phyloP scores from a whole-genome alignment of 2,888 invertebrate genomes.

The Orchesellides sinensis region DNA sequence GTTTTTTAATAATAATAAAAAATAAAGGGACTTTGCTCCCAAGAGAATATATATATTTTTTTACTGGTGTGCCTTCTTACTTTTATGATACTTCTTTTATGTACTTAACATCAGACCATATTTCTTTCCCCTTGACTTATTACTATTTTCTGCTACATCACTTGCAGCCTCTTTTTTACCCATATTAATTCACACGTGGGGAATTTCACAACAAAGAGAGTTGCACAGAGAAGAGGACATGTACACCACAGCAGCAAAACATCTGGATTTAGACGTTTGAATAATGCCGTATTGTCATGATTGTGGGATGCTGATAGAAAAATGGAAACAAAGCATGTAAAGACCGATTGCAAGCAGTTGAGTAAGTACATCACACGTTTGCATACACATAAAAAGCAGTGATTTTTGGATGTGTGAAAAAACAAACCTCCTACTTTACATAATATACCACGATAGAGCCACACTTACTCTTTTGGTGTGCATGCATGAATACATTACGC shows the following conservation, averaged over 20 bases:
- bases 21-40: conserved; percentile 17
- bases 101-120: neutral
- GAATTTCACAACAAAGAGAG: conserved; percentile 3
- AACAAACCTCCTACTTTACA: neutral
- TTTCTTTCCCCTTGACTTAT: conserved; percentile 6
- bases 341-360: conserved; percentile 39
- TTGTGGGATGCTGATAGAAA: conserved; percentile 55
- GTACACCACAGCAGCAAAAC: conserved; percentile 13
- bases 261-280: conserved; percentile 64
- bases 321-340: conserved; percentile 55
- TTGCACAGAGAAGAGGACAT: neutral
- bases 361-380: neutral
- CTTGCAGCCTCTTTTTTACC: neutral
- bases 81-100: neutral
- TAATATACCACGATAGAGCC: neutral
- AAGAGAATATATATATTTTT: neutral
- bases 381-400: conserved; percentile 22
- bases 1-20: too few relatives aligned
- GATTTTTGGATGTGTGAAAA: conserved; percentile 16
- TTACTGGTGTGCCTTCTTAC: neutral
- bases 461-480: neutral
- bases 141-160: neutral
- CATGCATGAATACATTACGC: neutral
- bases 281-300: conserved; percentile 58
- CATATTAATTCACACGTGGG: conserved; percentile 51